Evolutionary conservation across 1,140 invertebrate species (phyloP).

Genomic region (Ips typographus): DNA sequence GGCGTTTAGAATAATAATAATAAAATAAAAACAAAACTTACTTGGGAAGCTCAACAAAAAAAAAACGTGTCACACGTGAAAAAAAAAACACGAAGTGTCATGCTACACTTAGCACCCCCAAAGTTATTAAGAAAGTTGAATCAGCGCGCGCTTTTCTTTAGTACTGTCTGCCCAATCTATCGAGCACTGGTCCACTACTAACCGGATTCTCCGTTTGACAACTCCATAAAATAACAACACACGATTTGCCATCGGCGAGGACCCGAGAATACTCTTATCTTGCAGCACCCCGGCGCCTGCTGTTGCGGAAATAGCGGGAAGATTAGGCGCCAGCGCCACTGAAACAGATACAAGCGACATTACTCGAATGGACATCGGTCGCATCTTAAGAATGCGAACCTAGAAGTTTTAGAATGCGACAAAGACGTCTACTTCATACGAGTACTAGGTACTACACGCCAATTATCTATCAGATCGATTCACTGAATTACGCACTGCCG

Average conservation of each 20-base stretch:
- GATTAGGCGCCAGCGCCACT: conserved; percentile 29
- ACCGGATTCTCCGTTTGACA: conserved; percentile 31
- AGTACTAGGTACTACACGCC: too few species aligned
- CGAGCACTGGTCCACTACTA: conserved; percentile 27
- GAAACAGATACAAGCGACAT: conserved; percentile 11
- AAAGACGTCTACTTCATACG: too few species aligned
- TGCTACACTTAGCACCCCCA: too few species aligned
- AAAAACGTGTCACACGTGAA: neutral
- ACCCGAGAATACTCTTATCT: conserved; percentile 28
- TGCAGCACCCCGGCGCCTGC: conserved; percentile 31
- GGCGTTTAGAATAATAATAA: too few species aligned
- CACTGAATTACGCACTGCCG: too few species aligned
- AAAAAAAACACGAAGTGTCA: conserved; percentile 1
- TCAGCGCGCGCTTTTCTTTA: conserved; percentile 15
- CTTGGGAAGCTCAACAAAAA: too few species aligned
- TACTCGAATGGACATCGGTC: conserved; percentile 21
- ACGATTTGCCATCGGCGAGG: conserved; percentile 28
- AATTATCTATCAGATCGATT: too few species aligned
- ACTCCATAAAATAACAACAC: conserved; percentile 25
- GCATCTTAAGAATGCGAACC: conserved; percentile 15
- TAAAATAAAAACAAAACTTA: too few species aligned
- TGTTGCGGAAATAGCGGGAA: conserved; percentile 30
- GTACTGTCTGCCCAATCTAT: conserved; percentile 9
- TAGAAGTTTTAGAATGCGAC: too few species aligned
- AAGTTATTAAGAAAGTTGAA: neutral